Evolutionary conservation across 2,113 vertebrate species (phyloP).

Genomic region (Poeciliopsis prolifica): DNA sequence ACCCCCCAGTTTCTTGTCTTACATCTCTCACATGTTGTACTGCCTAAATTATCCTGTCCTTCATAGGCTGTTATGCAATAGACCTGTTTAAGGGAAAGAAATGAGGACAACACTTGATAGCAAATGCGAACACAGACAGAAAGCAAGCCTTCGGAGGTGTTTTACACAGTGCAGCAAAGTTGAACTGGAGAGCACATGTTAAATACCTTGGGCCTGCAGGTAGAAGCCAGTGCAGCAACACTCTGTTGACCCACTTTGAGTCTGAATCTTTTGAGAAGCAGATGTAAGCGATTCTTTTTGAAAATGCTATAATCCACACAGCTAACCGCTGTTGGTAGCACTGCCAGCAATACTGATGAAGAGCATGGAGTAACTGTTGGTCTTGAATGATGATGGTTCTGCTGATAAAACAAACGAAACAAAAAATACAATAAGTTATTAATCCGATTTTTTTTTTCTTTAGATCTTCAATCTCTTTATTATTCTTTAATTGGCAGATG

Average conservation of each 20-base stretch:
- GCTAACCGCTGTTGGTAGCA: constrained; percentile 32
- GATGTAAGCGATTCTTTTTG: constrained; percentile 54
- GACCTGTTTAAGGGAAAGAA: constrained; percentile 60
- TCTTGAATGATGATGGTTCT: constrained; percentile 31
- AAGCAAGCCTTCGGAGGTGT: constrained; percentile 37
- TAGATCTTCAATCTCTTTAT: too few relatives aligned
- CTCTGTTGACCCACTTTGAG: constrained; percentile 66
- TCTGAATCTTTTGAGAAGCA: constrained; percentile 31
- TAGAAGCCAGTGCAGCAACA: constrained; percentile 44
- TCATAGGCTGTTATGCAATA: constrained; percentile 60
- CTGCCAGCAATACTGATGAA: constrained; percentile 33
- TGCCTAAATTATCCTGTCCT: constrained; percentile 62
- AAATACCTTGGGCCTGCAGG: constrained; percentile 57
- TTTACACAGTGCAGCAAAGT: constrained; percentile 60
- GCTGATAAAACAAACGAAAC: not conserved
- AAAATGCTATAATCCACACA: constrained; percentile 37
- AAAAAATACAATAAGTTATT: not conserved
- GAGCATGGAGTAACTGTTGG: constrained; percentile 44
- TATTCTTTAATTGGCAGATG: too few relatives aligned
- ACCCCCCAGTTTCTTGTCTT: constrained; percentile 65
- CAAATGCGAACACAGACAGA: not conserved
- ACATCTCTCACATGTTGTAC: constrained; percentile 58
- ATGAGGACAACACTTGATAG: constrained; percentile 61
- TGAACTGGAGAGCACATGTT: constrained; percentile 64
- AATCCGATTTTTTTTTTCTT: too few relatives aligned